A percentile compares a stretch with the other conserved stretches of the same genome.
These are phyloP conservation scores for Drosophila tristis DNA, from an alignment of 1,140 invertebrate species.

Conservation along the genomic window DNA sequence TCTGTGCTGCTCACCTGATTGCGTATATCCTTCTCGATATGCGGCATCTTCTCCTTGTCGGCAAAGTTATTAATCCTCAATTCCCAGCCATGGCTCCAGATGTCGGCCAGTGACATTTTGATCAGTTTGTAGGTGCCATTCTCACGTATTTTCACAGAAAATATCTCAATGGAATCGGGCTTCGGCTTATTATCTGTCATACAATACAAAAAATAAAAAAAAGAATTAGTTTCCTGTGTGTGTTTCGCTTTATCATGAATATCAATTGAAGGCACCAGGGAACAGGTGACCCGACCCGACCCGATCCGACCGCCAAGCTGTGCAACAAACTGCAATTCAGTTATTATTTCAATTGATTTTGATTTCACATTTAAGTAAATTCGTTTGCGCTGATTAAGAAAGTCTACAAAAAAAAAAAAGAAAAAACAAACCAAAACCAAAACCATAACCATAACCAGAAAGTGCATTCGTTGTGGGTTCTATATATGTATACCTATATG, in stretches of 20 bases:
- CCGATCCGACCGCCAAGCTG: too few species aligned
- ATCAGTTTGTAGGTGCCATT: slow-evolving; percentile 86
- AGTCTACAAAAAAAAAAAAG: neutral
- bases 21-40: slow-evolving; percentile 87
- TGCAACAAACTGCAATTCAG: slow-evolving; percentile 4
- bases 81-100: slow-evolving; percentile 88
- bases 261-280: slow-evolving; percentile 23
- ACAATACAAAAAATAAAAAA: neutral
- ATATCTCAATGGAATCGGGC: slow-evolving; percentile 88
- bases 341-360: slow-evolving; percentile 43
- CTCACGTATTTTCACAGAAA: slow-evolving; percentile 87
- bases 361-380: slow-evolving; percentile 7
- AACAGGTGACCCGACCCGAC: slow-evolving; percentile 9
- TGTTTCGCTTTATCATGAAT: slow-evolving; percentile 18
- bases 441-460: neutral
- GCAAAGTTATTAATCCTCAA: slow-evolving; percentile 89
- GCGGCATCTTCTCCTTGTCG: slow-evolving; percentile 87
- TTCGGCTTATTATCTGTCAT: slow-evolving; percentile 89
- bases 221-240: slow-evolving; percentile 8
- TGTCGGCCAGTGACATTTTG: slow-evolving; percentile 86
- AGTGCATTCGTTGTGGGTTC: too few species aligned
- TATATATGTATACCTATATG: too few species aligned
- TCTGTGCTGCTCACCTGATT: slow-evolving; percentile 85
- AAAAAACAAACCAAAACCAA: neutral
- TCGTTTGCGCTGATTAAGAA: neutral